phyloP scores from a whole-genome alignment of 2,797 vertebrate genomes.

The Chanos chanos region DNA sequence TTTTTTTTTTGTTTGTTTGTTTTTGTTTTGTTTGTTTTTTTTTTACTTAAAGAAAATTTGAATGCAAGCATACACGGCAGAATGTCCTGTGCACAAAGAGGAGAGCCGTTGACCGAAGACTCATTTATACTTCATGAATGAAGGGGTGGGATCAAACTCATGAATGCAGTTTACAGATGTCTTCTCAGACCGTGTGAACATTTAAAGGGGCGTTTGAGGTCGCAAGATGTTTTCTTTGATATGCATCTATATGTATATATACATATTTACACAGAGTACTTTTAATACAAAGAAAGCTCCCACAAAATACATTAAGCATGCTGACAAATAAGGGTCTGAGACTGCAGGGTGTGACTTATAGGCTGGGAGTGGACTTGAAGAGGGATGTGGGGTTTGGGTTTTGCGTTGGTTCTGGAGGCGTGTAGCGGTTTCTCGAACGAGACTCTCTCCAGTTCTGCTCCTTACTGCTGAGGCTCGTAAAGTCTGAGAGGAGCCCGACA shows the following conservation, averaged over 20 bases:
- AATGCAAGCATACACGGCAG: constrained; percentile 49
- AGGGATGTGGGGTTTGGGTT: too few relatives aligned
- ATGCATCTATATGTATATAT: constrained; percentile 46
- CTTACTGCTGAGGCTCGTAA: not conserved
- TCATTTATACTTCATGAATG: constrained; percentile 39
- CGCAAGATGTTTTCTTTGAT: constrained; percentile 60
- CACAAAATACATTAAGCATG: constrained; percentile 71
- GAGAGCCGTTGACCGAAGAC: constrained; percentile 25
- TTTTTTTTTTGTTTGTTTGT: not conserved
- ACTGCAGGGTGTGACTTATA: constrained; percentile 44
- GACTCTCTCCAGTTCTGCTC: not conserved
- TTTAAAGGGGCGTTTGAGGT: constrained; percentile 75
- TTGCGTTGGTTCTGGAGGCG: too few relatives aligned
- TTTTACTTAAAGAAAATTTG: constrained; percentile 4
- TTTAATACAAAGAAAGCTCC: constrained; percentile 64
- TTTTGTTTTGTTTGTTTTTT: constrained; percentile 29
- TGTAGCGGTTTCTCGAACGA: too few relatives aligned
- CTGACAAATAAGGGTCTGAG: constrained; percentile 66
- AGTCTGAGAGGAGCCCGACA: too few relatives aligned
- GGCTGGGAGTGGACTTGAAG: constrained; percentile 7
- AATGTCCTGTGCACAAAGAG: constrained; percentile 40
- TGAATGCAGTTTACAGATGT: constrained; percentile 45
- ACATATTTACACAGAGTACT: constrained; percentile 66
- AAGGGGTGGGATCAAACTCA: constrained; percentile 32
- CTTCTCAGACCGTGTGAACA: constrained; percentile 43